Evolutionary conservation across 2,113 vertebrate species (phyloP).

Genomic region (Neolamprologus ventralis): DNA sequence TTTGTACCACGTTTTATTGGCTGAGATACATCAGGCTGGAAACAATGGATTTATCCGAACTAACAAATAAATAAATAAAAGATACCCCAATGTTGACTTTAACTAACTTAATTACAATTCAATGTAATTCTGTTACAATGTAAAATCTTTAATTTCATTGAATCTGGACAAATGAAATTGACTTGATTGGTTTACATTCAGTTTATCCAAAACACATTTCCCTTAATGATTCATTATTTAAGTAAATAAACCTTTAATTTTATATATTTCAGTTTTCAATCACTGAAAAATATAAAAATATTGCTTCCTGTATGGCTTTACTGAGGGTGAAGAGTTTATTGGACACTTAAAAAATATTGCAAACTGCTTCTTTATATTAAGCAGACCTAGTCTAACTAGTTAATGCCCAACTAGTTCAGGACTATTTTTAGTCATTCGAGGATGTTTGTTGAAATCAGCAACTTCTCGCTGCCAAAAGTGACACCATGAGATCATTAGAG

Average conservation of each 20-base stretch:
- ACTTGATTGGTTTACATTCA: not conserved
- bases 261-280: not conserved
- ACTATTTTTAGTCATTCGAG: accelerated
- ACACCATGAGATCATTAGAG: not conserved
- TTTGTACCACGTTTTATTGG: not conserved
- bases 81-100: not conserved
- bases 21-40: not conserved
- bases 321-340: not conserved
- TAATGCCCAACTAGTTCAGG: not conserved
- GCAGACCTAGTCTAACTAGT: not conserved
- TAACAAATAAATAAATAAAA: not conserved
- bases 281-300: not conserved
- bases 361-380: not conserved
- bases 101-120: not conserved
- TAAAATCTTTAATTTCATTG: not conserved
- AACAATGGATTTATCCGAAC: not conserved
- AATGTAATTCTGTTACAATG: not conserved
- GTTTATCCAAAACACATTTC: not conserved
- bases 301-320: not conserved
- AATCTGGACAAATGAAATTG: not conserved
- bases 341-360: not conserved
- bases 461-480: not conserved
- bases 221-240: not conserved
- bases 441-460: not conserved
- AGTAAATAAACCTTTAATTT: not conserved